Conservation (phyloP, 2,797 vertebrate genomes). For the Rhynchonycteris naso region DNA sequence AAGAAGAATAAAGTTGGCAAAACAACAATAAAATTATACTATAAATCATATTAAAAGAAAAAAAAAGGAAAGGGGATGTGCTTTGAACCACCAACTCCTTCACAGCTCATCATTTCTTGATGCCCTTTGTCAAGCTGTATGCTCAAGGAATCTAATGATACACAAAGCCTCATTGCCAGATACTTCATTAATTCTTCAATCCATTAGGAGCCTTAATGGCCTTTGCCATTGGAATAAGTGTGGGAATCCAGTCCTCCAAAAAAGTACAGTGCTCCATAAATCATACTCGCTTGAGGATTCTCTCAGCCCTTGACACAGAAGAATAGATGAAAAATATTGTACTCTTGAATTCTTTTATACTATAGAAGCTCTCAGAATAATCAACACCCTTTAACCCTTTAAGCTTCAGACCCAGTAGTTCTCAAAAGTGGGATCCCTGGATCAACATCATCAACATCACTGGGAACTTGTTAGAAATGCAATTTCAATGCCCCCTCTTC, state of each 20-base stretch:
- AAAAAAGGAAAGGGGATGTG: neutral
- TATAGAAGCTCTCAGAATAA: neutral
- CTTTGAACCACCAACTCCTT: constrained; percentile 65
- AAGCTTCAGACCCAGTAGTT: neutral
- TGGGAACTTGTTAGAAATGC: constrained; percentile 23
- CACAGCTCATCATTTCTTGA: constrained; percentile 72
- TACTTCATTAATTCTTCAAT: constrained; percentile 73
- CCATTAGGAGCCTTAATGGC: constrained; percentile 71
- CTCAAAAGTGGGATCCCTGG: neutral
- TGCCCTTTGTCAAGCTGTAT: constrained; percentile 63
- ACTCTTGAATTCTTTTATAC: constrained; percentile 29
- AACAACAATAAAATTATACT: constrained; percentile 40
- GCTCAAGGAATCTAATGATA: constrained; percentile 64
- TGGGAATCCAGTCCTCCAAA: constrained; percentile 61
- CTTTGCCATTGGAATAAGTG: constrained; percentile 55
- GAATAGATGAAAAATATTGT: constrained; percentile 22
- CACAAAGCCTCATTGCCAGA: constrained; percentile 60
- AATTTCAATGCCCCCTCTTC: neutral
- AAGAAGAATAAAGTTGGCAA: constrained; percentile 45
- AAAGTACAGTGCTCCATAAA: constrained; percentile 64
- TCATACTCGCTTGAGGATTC: constrained; percentile 59
- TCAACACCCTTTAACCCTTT: neutral
- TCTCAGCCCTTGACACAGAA: constrained; percentile 30
- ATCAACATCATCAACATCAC: neutral
- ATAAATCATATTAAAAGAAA: constrained; percentile 50